These are phyloP conservation scores for Ginglymostoma cirratum DNA, from an alignment of 2,113 vertebrate genomes.

Conservation along the genomic window DNA sequence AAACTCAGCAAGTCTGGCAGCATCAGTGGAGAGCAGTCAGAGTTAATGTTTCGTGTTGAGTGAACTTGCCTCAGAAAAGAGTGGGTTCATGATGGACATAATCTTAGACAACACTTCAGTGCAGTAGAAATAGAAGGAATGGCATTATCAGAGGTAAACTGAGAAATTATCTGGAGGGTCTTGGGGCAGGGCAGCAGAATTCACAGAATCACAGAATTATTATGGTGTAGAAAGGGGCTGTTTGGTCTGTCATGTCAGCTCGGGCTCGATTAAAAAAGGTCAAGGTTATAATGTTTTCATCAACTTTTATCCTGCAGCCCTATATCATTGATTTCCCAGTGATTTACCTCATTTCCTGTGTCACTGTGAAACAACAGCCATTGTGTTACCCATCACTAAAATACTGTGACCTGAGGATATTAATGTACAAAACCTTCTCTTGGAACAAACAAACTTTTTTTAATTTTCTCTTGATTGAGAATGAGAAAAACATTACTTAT, in stretches of 20 bases:
- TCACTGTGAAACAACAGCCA: not conserved
- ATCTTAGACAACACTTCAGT: not conserved
- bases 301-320: not conserved
- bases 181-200: too few species aligned
- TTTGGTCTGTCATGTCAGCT: too few species aligned
- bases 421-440: not conserved
- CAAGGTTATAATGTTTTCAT: not conserved
- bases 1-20: too few species aligned
- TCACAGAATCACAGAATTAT: too few species aligned
- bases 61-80: not conserved
- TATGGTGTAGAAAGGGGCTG: too few species aligned
- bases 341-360: not conserved
- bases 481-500: not conserved
- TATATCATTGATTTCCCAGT: not conserved
- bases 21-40: too few species aligned
- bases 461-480: not conserved
- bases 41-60: too few species aligned
- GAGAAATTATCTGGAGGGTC: not conserved
- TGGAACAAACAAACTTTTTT: not conserved
- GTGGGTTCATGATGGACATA: not conserved
- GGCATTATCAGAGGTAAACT: not conserved
- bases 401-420: too few species aligned
- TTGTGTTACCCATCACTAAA: too few species aligned
- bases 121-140: not conserved
- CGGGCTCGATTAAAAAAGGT: not conserved